Evolutionary conservation across 2,113 vertebrate genomes (phyloP).

Genomic region (Thunnus maccoyii): DNA sequence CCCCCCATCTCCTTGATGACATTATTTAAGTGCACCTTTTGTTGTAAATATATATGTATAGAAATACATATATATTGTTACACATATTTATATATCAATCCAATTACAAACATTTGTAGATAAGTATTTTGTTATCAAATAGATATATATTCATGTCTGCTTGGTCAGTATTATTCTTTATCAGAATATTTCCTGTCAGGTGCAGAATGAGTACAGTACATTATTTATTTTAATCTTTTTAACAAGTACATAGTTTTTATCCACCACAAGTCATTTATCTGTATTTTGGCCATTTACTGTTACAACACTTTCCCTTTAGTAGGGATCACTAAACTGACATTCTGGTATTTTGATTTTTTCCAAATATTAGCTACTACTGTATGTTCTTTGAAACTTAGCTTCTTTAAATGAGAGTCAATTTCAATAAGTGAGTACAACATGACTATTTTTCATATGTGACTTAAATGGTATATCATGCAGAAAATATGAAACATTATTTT

Average conservation of each 20-base stretch:
- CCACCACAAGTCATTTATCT: conserved; percentile 78
- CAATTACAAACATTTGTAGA: conserved; percentile 83
- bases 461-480: conserved; percentile 54
- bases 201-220: conserved; percentile 63
- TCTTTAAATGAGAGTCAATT: conserved; percentile 33
- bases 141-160: conserved; percentile 72
- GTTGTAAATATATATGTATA: conserved; percentile 79
- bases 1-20: conserved; percentile 97
- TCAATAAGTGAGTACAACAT: conserved; percentile 45
- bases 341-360: conserved; percentile 35
- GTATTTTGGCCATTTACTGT: conserved; percentile 50
- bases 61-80: conserved; percentile 82
- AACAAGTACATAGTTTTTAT: conserved; percentile 62
- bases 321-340: conserved; percentile 38
- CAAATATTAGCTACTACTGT: conserved; percentile 19
- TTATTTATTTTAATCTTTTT: conserved; percentile 65
- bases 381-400: conserved; percentile 40
- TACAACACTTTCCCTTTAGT: conserved; percentile 49
- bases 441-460: conserved; percentile 68
- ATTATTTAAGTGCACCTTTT: conserved; percentile 90
- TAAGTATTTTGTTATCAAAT: conserved; percentile 82
- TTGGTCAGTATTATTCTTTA: conserved; percentile 80
- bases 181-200: conserved; percentile 77
- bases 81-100: conserved; percentile 82
- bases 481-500: conserved; percentile 73